A percentile compares a stretch with the other conserved stretches of the same genome.
Evolutionary conservation across 1,140 invertebrate species (phyloP).

Genomic region (Tetramorium parvispinum): DNA sequence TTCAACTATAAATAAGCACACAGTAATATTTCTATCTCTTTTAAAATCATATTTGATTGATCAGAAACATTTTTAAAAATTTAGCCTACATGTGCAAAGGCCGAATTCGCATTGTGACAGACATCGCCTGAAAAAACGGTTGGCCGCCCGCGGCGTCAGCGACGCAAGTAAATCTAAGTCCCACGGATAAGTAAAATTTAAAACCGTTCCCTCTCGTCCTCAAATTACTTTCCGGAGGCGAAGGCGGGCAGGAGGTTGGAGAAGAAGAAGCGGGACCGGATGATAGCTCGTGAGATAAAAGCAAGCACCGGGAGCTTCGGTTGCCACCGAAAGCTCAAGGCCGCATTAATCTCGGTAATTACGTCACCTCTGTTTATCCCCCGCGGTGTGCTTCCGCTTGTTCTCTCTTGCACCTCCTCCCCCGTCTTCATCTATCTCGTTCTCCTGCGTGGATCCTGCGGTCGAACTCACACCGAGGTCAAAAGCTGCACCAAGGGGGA

Average conservation of each 20-base stretch:
- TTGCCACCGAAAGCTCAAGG: constrained; percentile 77
- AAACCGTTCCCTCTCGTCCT: constrained; percentile 76
- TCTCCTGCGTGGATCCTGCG: constrained; percentile 44
- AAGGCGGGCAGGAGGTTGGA: constrained; percentile 3
- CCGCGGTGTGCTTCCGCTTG: constrained; percentile 62
- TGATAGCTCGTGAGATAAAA: constrained; percentile 80
- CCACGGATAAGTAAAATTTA: constrained; percentile 81
- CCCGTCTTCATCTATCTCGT: constrained; percentile 25
- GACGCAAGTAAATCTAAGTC: constrained; percentile 72
- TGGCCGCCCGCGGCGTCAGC: constrained; percentile 49
- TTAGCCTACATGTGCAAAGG: neutral
- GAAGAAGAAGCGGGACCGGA: constrained; percentile 64
- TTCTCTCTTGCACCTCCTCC: neutral
- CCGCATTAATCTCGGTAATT: constrained; percentile 83
- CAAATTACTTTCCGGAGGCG: constrained; percentile 81
- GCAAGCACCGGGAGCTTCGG: constrained; percentile 72
- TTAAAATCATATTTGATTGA: neutral
- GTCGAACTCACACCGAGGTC: constrained; percentile 57
- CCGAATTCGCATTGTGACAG: constrained; percentile 18
- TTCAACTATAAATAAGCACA: neutral
- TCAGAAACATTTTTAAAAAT: neutral
- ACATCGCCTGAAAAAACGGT: constrained; percentile 41
- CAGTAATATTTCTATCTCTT: neutral
- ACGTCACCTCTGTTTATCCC: constrained; percentile 81
- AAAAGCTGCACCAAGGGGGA: constrained; percentile 62